Conservation (phyloP, 2,113 vertebrate species). For the Collichthys lucidus region DNA sequence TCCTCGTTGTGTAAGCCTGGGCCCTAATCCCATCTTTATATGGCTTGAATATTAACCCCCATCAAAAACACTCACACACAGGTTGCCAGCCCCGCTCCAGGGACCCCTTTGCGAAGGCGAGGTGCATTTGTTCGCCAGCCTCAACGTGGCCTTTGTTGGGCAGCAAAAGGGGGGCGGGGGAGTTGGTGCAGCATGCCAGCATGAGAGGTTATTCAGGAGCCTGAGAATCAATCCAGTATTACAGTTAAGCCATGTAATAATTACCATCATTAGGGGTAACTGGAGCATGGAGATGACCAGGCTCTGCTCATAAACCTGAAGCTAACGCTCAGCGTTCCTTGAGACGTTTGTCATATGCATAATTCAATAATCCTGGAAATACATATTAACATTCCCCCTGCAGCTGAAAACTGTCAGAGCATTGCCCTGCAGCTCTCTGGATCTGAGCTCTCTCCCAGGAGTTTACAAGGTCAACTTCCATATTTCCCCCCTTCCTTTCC, state of each 20-base stretch:
- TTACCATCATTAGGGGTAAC: conserved; percentile 95
- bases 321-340: conserved; percentile 83
- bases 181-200: conserved; percentile 79
- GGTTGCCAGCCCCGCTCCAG: conserved; percentile 67
- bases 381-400: conserved; percentile 82
- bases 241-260: conserved; percentile 93
- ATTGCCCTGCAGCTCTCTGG: conserved; percentile 59
- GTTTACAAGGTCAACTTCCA: conserved; percentile 72
- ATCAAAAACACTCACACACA: conserved; percentile 72
- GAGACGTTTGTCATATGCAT: conserved; percentile 88
- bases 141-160: conserved; percentile 85
- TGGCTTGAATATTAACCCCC: conserved; percentile 79
- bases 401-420: conserved; percentile 70
- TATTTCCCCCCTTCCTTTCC: conserved; percentile 52
- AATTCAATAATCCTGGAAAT: conserved; percentile 96
- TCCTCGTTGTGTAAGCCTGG: conserved; percentile 83
- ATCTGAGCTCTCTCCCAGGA: conserved; percentile 51
- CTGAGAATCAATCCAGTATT: conserved; percentile 90
- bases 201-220: conserved; percentile 81
- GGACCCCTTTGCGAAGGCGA: conserved; percentile 63
- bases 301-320: conserved; percentile 81
- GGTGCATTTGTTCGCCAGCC: conserved; percentile 70
- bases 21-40: conserved; percentile 90
- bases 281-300: conserved; percentile 85
- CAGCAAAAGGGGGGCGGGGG: conserved; percentile 17